Conservation (phyloP, 1,140 invertebrate genomes). For the Drosophila tropicalis region DNA sequence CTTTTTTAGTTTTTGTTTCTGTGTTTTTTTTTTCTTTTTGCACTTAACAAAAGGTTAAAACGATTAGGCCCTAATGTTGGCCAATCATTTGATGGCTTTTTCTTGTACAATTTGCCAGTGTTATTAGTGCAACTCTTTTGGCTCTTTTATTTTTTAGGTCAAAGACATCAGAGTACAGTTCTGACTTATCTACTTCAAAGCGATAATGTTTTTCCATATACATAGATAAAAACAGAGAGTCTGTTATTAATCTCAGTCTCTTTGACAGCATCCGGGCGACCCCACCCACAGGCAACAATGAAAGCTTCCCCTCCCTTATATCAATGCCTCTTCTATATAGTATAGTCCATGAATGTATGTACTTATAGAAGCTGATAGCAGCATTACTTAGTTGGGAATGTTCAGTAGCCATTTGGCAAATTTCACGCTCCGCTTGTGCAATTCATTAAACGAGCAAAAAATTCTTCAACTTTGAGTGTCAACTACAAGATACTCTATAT, state of each 20-base stretch:
- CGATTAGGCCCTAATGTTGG: constrained; percentile 74
- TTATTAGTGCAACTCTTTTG: constrained; percentile 57
- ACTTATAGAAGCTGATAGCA: not conserved
- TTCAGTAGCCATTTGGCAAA: constrained; percentile 53
- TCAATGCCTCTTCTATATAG: constrained; percentile 8
- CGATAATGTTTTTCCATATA: constrained; percentile 10
- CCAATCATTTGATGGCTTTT: constrained; percentile 69
- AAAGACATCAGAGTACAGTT: constrained; percentile 15
- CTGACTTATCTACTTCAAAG: not conserved
- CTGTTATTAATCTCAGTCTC: constrained; percentile 7
- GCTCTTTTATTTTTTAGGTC: constrained; percentile 2
- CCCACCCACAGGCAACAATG: constrained; percentile 35
- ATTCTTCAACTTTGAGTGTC: too few species aligned
- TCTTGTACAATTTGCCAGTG: constrained; percentile 62
- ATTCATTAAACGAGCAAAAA: constrained; percentile 33
- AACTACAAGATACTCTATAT: too few species aligned
- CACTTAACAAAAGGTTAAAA: constrained; percentile 55
- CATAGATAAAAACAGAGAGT: not conserved
- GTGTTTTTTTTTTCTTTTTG: not conserved
- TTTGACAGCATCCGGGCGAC: constrained; percentile 42
- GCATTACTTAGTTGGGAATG: constrained; percentile 19
- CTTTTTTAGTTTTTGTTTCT: constrained; percentile 42
- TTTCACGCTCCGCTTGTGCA: constrained; percentile 54
- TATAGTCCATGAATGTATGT: not conserved
- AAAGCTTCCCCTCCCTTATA: not conserved